Evolutionary conservation across 2,797 vertebrate species (phyloP), one percentile per base, ranked within the genome.

Genomic region (Calcarius lapponicus): DNA sequence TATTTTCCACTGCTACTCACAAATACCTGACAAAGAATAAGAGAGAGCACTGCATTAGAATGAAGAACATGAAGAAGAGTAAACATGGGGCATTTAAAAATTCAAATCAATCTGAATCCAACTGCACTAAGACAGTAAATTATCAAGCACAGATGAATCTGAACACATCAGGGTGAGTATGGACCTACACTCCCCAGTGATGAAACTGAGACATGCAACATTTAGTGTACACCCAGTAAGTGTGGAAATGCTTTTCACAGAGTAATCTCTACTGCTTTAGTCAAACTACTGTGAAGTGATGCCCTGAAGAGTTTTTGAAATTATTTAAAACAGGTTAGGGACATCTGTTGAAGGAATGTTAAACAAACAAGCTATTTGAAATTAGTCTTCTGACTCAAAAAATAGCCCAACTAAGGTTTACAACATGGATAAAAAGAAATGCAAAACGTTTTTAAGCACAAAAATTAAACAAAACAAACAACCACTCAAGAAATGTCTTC

Each of bases 1-100:
- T 99, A 99, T 96, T 99, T 99, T 84, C 98, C 99, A 70, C 99
- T 99, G 98, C 98, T 99, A 97, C 97, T 99, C 82, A 99, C 98
- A 98, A 99, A 99, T 86, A 99, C 99, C 99, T 99, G 96, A 67
- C n/a, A 90, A 67, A 96, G 64, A 97, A 93, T 28, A 76, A 96
- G 38, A 86, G 20, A 83, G 5, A 80, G 84, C 87, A 94, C 4
- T 64, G 71, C 42, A 86, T 97, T 88, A 90, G 60, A 79, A 71
- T 7, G 10, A 86, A 86, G 32, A 72, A 60, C 3, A 6, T 9
- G 24, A 90, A 60, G 14, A 74, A 13, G 9, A 85, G 50, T 40
- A 86, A 81, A 11, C 72, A 84, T 3, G 7, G 5, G 19, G 13
- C 31, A 95, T 51, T 80, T 48, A 43, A 62, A 92, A 54, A 57